Conservation (phyloP, 2,797 vertebrate genomes). For the Chromis chromis region DNA sequence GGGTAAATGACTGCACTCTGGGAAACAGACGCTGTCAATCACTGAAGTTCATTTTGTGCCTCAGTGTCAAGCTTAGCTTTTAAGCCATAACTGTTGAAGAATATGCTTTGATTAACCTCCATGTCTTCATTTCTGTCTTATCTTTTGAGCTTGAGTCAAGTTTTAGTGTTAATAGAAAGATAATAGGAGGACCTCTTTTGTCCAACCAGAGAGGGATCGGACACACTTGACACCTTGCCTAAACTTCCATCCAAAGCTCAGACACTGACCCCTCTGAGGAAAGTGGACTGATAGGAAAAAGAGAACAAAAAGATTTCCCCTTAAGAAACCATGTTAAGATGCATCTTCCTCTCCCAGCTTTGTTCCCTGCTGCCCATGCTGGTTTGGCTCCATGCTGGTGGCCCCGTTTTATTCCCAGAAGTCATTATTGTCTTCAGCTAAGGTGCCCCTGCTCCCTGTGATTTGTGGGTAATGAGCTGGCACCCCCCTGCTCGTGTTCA, state of each 20-base stretch:
- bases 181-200: not conserved
- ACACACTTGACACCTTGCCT: conserved; percentile 2
- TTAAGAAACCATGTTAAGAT: conserved; percentile 15
- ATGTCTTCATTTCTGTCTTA: conserved; percentile 1
- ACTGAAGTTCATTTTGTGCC: conserved; percentile 53
- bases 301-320: conserved; percentile 29
- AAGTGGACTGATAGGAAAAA: conserved; percentile 31
- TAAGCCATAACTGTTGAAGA: not conserved
- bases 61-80: conserved; percentile 9
- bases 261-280: not conserved
- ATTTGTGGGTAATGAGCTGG: conserved; percentile 88
- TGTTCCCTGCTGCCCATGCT: conserved; percentile 51
- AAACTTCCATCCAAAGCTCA: not conserved
- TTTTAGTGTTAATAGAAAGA: conserved; percentile 4
- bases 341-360: conserved; percentile 40
- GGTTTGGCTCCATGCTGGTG: conserved; percentile 63
- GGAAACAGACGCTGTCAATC: conserved; percentile 63
- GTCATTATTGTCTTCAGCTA: conserved; percentile 84
- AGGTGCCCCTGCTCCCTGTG: conserved; percentile 82
- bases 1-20: conserved; percentile 64
- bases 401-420: conserved; percentile 79
- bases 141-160: not conserved
- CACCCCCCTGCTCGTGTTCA: conserved; percentile 83
- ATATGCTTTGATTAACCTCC: conserved; percentile 23
- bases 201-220: not conserved